Percentiles rank a stretch among this genome's conserved stretches.
These are phyloP conservation scores for Martes martes DNA, from an alignment of 2,113 vertebrate genomes.

Conservation along the genomic window DNA sequence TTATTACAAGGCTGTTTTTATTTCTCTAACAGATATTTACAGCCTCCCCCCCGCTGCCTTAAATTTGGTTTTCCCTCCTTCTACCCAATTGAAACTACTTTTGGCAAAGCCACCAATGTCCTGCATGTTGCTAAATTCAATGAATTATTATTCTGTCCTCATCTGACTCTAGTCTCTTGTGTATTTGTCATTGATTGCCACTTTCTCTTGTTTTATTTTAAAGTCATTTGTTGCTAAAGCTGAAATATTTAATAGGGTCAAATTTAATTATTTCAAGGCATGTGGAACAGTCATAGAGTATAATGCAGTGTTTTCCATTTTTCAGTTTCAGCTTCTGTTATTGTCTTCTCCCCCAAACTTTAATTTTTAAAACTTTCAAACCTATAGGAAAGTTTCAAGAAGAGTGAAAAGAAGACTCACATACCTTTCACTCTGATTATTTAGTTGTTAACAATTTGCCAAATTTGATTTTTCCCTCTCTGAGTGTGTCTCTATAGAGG, in stretches of 20 bases:
- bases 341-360: background rate
- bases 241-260: background rate
- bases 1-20: background rate
- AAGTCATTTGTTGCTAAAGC: background rate
- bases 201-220: conserved; percentile 7
- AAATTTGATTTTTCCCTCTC: background rate
- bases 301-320: background rate
- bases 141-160: background rate
- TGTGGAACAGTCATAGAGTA: background rate
- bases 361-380: background rate
- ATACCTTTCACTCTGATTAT: background rate
- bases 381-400: background rate
- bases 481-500: background rate
- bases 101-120: background rate
- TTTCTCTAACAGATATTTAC: background rate
- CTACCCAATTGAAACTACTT: background rate
- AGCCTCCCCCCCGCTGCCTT: background rate
- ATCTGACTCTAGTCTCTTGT: background rate
- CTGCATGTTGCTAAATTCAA: background rate
- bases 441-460: background rate
- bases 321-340: background rate
- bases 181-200: background rate
- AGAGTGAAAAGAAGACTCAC: background rate
- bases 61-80: background rate
- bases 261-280: conserved; percentile 28